phyloP scores from a whole-genome alignment of 2,888 invertebrate species.

The Sceliomorpha sp. region DNA sequence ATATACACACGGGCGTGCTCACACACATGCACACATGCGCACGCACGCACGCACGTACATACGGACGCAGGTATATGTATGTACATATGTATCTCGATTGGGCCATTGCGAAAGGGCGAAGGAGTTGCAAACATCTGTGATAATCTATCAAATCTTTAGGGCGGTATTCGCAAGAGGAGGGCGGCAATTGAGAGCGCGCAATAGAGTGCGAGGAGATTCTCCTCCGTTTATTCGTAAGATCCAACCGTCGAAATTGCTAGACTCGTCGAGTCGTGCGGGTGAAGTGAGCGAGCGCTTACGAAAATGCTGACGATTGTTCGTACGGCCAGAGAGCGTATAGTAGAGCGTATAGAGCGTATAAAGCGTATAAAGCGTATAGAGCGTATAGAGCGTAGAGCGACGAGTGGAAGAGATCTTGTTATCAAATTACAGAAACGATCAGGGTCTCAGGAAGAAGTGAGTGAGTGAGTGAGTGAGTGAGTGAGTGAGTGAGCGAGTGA shows the following conservation, averaged over 20 bases:
- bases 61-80: slow-evolving; percentile 34
- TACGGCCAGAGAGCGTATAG: slow-evolving; percentile 35
- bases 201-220: slow-evolving; percentile 22
- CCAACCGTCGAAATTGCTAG: slow-evolving; percentile 43
- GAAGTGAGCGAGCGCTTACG: slow-evolving; percentile 15
- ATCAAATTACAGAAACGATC: slow-evolving; percentile 1
- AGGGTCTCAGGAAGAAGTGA: no score
- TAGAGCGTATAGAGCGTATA: no score
- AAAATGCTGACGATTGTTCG: slow-evolving; percentile 19
- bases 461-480: no score
- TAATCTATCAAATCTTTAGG: slow-evolving; percentile 66
- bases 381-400: no score
- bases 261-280: slow-evolving; percentile 41
- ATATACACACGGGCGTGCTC: no score
- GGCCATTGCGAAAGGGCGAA: slow-evolving; percentile 54
- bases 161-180: slow-evolving; percentile 48
- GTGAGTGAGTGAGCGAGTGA: no score
- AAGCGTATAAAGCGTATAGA: no score
- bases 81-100: slow-evolving; percentile 47
- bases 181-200: slow-evolving; percentile 45
- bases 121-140: slow-evolving; percentile 70
- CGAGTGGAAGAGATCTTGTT: no score
- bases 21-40: no score
- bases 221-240: slow-evolving; percentile 25
- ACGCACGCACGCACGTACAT: no score